Percentiles rank a stretch among this genome's conserved stretches.
Evolutionary conservation across 1,140 invertebrate species (phyloP).

Genomic region (Pantala flavescens): DNA sequence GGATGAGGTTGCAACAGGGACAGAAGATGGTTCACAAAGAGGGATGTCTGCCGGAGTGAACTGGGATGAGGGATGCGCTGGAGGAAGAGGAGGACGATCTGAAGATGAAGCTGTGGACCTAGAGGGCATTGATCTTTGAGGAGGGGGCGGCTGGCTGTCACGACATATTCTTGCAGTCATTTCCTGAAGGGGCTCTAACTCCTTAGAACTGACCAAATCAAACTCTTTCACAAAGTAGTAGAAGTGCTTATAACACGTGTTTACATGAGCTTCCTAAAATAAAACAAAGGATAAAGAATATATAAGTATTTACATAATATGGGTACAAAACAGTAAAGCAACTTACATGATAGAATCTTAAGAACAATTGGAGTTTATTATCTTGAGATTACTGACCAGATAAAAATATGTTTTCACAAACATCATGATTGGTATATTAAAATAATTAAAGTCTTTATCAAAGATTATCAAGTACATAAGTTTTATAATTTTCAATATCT

Average conservation of each 20-base stretch:
- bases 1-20: not conserved
- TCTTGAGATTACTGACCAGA: too few species aligned
- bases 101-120: not conserved
- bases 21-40: not conserved
- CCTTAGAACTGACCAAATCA: constrained; percentile 71
- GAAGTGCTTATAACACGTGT: constrained; percentile 95
- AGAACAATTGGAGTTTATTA: too few species aligned
- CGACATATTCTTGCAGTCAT: constrained; percentile 59
- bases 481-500: too few species aligned
- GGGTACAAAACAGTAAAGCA: too few species aligned
- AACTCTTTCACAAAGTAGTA: constrained; percentile 91
- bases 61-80: not conserved
- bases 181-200: constrained; percentile 75
- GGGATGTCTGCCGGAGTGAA: not conserved
- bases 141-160: not conserved
- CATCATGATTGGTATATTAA: too few species aligned
- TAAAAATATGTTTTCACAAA: too few species aligned
- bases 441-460: too few species aligned
- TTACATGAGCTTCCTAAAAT: constrained; percentile 83
- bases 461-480: too few species aligned
- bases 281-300: not conserved
- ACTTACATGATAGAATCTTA: too few species aligned
- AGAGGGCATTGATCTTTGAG: not conserved
- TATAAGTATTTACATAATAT: too few species aligned
- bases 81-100: not conserved